Percentiles rank a stretch among this genome's conserved stretches.
Evolutionary conservation across 2,888 invertebrate species (phyloP).

Genomic region (Limnephilus auricula): DNA sequence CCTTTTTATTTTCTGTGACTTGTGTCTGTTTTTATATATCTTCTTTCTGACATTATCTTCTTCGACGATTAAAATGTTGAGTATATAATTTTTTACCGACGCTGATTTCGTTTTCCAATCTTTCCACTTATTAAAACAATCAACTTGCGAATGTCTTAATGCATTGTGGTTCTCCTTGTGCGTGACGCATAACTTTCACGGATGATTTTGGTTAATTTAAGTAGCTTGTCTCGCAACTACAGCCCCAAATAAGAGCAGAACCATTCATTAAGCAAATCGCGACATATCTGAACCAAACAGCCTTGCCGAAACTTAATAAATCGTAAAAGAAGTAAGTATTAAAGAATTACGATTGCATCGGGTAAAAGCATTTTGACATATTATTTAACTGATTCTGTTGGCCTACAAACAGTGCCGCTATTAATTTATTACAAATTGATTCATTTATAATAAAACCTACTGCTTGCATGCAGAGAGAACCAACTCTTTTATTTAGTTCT

Average conservation of each 20-base stretch:
- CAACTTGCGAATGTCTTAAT: not conserved
- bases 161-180: not conserved
- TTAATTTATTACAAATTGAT: not conserved
- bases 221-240: not conserved
- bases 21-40: too few species aligned
- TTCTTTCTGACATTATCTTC: too few species aligned
- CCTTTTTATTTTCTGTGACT: too few species aligned
- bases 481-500: not conserved
- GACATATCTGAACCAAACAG: constrained; percentile 42
- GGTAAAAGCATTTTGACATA: not conserved
- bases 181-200: not conserved
- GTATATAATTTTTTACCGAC: not conserved
- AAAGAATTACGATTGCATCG: constrained; percentile 16
- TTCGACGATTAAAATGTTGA: not conserved
- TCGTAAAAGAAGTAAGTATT: constrained; percentile 16
- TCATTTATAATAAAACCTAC: not conserved
- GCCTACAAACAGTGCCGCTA: constrained; percentile 1
- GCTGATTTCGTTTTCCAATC: not conserved
- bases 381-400: constrained; percentile 20
- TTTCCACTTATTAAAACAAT: not conserved
- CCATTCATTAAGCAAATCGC: constrained; percentile 19
- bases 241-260: not conserved
- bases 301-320: constrained; percentile 43
- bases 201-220: not conserved
- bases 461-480: not conserved